A percentile compares a stretch with the other conserved stretches of the same genome.
phyloP scores from a whole-genome alignment of 2,888 invertebrate genomes.

The Eristalinus sepulchralis region DNA sequence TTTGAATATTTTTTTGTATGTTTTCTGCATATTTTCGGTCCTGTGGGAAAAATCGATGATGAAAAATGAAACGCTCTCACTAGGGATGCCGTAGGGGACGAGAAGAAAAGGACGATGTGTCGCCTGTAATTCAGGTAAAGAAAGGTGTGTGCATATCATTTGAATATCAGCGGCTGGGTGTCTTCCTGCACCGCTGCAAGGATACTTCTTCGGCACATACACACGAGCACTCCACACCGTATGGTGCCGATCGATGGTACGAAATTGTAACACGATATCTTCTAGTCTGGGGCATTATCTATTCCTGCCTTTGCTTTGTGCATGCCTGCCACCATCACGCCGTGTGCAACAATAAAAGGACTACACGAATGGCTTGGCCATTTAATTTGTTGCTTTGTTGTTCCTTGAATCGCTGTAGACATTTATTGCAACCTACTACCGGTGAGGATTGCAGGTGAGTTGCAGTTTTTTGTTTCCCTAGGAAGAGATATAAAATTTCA shows the following conservation, averaged over 20 bases:
- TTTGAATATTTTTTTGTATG: conserved; percentile 19
- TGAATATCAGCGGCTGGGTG: conserved; percentile 48
- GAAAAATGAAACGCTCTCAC: conserved; percentile 65
- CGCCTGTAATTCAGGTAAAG: conserved; percentile 59
- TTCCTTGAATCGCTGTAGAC: conserved; percentile 31
- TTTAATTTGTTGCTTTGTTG: conserved; percentile 61
- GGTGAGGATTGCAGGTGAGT: conserved; percentile 62
- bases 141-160: conserved; percentile 69
- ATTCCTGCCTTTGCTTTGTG: not conserved
- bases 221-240: conserved; percentile 22
- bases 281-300: conserved; percentile 27
- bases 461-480: conserved; percentile 11
- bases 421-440: conserved; percentile 55
- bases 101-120: conserved; percentile 36
- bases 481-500: conserved; percentile 59
- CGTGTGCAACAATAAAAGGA: conserved; percentile 54
- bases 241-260: conserved; percentile 54
- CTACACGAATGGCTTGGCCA: conserved; percentile 29
- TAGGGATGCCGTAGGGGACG: conserved; percentile 45
- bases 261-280: conserved; percentile 70
- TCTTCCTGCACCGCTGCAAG: conserved; percentile 9
- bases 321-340: not conserved
- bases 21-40: conserved; percentile 38
- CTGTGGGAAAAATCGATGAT: conserved; percentile 69
- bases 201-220: conserved; percentile 12